Percentiles rank a stretch among this genome's conserved stretches.
Conservation (phyloP, 2,888 invertebrate species). For the Philonicus albiceps region DNA sequence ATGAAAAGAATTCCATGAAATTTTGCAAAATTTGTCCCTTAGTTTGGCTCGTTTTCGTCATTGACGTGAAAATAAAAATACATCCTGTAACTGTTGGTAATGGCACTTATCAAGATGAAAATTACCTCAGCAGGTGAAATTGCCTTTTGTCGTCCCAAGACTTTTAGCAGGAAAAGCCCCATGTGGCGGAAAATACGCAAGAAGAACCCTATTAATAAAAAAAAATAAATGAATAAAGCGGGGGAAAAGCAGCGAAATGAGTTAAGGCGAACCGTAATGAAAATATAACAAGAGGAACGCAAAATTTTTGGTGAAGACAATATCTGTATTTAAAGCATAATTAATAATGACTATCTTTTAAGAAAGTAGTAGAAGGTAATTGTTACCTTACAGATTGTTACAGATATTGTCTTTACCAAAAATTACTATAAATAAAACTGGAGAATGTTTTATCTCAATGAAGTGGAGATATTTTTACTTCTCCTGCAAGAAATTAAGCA, state of each 20-base stretch:
- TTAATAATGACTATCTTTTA: not conserved
- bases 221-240: not conserved
- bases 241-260: not conserved
- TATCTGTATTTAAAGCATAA: not conserved
- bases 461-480: too few species aligned
- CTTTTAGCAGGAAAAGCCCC: not conserved
- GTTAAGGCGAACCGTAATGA: not conserved
- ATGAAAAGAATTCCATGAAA: not conserved
- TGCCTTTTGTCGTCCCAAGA: constrained; percentile 12
- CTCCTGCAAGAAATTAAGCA: too few species aligned
- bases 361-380: not conserved
- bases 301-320: not conserved
- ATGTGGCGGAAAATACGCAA: not conserved
- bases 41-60: not conserved
- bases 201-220: not conserved
- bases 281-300: not conserved
- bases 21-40: not conserved
- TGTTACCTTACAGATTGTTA: too few species aligned
- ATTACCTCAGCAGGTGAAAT: constrained; percentile 29
- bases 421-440: too few species aligned
- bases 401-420: too few species aligned
- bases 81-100: not conserved
- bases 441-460: too few species aligned
- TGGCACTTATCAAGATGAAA: not conserved
- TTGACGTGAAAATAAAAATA: not conserved